phyloP scores from a whole-genome alignment of 37 sponge, comb jelly and placozoan genomes.

The Tethya wilhelma region DNA sequence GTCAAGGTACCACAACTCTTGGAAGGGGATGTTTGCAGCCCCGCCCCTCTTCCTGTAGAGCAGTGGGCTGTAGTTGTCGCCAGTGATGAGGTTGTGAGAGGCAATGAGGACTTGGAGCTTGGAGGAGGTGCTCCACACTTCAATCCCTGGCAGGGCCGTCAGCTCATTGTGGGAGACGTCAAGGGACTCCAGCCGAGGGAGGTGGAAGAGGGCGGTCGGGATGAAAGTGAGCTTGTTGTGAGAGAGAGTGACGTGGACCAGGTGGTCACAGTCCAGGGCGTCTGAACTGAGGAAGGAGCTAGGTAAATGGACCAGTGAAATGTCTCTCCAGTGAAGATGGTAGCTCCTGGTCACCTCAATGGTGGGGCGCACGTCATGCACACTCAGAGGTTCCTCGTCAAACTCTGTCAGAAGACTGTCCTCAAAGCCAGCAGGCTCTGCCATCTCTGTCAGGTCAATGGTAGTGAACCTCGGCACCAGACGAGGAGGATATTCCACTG shows the following conservation, averaged over 20 bases:
- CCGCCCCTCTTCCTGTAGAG: neutral
- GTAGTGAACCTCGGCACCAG: constrained; percentile 35
- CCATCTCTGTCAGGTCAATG: neutral
- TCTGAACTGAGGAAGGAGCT: constrained; percentile 11
- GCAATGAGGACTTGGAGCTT: constrained; percentile 49
- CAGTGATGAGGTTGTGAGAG: constrained; percentile 51
- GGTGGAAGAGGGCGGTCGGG: constrained; percentile 39
- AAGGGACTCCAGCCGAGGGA: constrained; percentile 54
- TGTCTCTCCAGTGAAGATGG: constrained; percentile 58
- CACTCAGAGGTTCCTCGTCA: constrained; percentile 34
- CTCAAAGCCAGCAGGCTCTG: neutral
- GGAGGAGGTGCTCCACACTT: constrained; percentile 28
- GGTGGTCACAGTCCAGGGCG: neutral
- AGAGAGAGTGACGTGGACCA: constrained; percentile 64
- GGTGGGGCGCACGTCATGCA: constrained; percentile 44
- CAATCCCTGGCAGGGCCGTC: constrained; percentile 21
- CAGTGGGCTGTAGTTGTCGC: neutral
- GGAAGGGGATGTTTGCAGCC: neutral
- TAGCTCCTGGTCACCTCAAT: constrained; percentile 29
- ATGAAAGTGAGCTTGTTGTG: constrained; percentile 48
- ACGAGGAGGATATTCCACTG: constrained; percentile 51
- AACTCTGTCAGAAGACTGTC: constrained; percentile 17
- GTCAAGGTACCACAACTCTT: constrained; percentile 63
- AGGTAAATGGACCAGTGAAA: constrained; percentile 45
- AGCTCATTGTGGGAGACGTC: constrained; percentile 69